Conservation (phyloP, 2,888 invertebrate genomes). For the Melieria picta region DNA sequence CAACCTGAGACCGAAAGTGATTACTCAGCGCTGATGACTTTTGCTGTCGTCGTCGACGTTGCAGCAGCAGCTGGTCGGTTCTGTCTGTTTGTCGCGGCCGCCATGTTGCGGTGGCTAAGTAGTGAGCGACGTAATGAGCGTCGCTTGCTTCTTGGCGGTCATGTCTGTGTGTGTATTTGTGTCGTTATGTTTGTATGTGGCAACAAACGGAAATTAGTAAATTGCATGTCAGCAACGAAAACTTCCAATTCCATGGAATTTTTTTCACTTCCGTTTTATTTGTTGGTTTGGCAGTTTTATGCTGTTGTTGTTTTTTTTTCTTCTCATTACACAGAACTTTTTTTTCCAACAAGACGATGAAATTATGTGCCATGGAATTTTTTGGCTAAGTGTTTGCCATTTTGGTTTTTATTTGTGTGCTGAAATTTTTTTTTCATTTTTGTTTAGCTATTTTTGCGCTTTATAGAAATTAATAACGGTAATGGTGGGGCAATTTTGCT, state of each 20-base stretch:
- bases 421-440: background rate
- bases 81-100: background rate
- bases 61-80: constrained; percentile 7
- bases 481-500: too few relatives aligned
- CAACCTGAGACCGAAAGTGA: constrained; percentile 58
- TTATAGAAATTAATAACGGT: too few relatives aligned
- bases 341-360: background rate
- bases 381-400: background rate
- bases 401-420: background rate
- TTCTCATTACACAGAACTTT: background rate
- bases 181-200: background rate
- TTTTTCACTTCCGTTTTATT: background rate
- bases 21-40: constrained; percentile 51
- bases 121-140: constrained; percentile 11
- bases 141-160: background rate
- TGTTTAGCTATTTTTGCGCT: too few relatives aligned
- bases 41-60: constrained; percentile 14
- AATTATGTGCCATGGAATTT: background rate
- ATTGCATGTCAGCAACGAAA: constrained; percentile 23
- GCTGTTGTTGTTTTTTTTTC: background rate
- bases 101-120: background rate
- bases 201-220: constrained; percentile 10
- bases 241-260: background rate
- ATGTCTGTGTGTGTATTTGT: background rate
- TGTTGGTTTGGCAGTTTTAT: background rate